Evolutionary conservation across 1,140 invertebrate genomes (phyloP), one percentile per base, ranked within the genome.

Genomic region (Paralvinella palmiformis): DNA sequence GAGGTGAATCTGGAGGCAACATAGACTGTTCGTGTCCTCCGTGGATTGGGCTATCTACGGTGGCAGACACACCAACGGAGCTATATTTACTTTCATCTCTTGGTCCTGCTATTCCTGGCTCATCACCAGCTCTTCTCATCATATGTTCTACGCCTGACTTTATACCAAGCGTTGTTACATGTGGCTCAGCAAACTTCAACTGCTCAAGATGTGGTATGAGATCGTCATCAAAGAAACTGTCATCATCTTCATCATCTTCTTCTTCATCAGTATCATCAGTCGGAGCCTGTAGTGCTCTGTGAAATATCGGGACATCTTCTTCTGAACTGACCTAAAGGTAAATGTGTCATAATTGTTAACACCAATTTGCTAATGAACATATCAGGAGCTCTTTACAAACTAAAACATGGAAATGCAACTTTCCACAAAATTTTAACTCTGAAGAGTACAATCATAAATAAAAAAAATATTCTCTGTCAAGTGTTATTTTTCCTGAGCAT

Each of bases 271-370:
- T 22, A 17, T 53, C 50, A 10, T 7, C 13, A 17, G 63, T 35
- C 0, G 64, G 44, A 10, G 68, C 69, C 31, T 70, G 67, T 13
- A 70, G 45, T 41, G 62, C 61, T 31, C 72, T 65, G 24, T 75
- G 72, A 48, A 75, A 74, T 52, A 75, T 72, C 1, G 67, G 60
- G n/a, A 72, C 69, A 48, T 75, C 74, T 20, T 75, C 74, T 45
- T 60, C 58, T 4, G 58, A 60, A 15, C 33, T 41, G n/a, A 60
- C 15, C 58, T 60, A 22, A 7, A 27, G 15, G 50, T 53, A 20
- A 27, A 20, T 53, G 15, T 41, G 37, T 13, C 10, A 41, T 41
- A 10, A n/a, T 41, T 41, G n/a, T 41, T 10, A 27, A 29, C 48
- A 29, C n/a, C 31, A 22, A 52, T 52, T 52, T 7, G 10, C 48